Evolutionary conservation across 2,888 invertebrate genomes (phyloP).

Genomic region (Chrysodeixis includens): DNA sequence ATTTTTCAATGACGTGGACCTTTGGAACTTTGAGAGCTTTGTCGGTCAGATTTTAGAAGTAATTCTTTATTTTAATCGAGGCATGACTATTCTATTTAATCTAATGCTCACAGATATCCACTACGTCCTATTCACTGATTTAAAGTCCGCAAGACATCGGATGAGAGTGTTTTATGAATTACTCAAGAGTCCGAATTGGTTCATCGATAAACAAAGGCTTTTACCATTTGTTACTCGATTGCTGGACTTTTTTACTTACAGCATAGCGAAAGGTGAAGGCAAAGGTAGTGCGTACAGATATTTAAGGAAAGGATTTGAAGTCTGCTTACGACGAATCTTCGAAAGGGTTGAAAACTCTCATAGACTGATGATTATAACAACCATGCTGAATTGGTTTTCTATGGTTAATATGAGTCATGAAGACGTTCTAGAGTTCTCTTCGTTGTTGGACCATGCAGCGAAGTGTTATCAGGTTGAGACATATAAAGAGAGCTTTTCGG

Average conservation of each 20-base stretch:
- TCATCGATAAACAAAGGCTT: slow-evolving; percentile 76
- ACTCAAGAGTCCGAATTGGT: slow-evolving; percentile 83
- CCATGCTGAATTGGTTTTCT: slow-evolving; percentile 87
- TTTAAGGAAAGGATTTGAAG: slow-evolving; percentile 86
- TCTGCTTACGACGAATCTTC: slow-evolving; percentile 87
- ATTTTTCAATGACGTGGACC: slow-evolving; percentile 67
- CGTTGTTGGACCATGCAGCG: slow-evolving; percentile 87
- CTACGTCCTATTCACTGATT: slow-evolving; percentile 67
- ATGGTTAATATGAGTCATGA: slow-evolving; percentile 77
- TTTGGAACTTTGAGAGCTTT: slow-evolving; percentile 77
- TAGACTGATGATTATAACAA: slow-evolving; percentile 82
- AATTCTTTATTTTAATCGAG: slow-evolving; percentile 69
- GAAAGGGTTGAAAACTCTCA: slow-evolving; percentile 83
- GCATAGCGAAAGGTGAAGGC: slow-evolving; percentile 66
- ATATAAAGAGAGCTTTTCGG: slow-evolving; percentile 81
- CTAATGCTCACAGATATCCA: slow-evolving; percentile 76
- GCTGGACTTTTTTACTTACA: slow-evolving; percentile 82
- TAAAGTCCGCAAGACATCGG: slow-evolving; percentile 78
- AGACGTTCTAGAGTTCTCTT: slow-evolving; percentile 86
- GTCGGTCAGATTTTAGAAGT: slow-evolving; percentile 74
- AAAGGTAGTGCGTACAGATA: slow-evolving; percentile 67
- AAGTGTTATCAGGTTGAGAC: slow-evolving; percentile 77
- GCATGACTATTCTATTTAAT: slow-evolving; percentile 70
- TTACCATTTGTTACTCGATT: slow-evolving; percentile 80
- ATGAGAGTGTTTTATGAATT: slow-evolving; percentile 86